Percentiles rank a stretch among this genome's conserved stretches.
Evolutionary conservation across 1,140 invertebrate genomes (phyloP).

Genomic region (Acromyrmex echinatior): DNA sequence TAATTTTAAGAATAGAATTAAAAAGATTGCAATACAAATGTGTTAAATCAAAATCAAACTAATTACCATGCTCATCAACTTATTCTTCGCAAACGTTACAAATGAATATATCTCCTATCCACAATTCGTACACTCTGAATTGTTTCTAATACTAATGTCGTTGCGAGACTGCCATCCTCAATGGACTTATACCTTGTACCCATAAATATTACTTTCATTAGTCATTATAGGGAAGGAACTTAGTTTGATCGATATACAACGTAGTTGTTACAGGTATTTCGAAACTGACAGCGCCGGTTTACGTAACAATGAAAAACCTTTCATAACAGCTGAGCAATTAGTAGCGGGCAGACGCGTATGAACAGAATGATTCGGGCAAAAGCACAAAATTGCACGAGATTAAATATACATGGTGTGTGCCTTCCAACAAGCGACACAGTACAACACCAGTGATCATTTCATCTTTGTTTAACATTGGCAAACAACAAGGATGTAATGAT

Average conservation of each 20-base stretch:
- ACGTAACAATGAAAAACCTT: background rate
- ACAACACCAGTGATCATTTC: no score
- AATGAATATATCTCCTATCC: background rate
- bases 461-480: no score
- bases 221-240: background rate
- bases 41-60: background rate
- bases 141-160: background rate
- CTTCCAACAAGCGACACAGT: no score
- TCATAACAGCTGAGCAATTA: background rate
- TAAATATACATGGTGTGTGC: no score
- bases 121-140: background rate
- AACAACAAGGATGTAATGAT: no score
- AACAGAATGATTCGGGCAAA: no score
- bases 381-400: no score
- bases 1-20: background rate
- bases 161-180: background rate
- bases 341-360: background rate
- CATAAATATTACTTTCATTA: background rate
- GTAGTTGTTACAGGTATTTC: background rate
- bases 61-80: slow-evolving; percentile 42
- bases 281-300: background rate
- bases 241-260: slow-evolving; percentile 48
- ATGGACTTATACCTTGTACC: no score
- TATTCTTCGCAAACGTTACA: background rate
- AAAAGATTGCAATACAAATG: background rate